A percentile compares a stretch with the other conserved stretches of the same genome.
Conservation (phyloP, 2,113 vertebrate species). For the Athene cunicularia region DNA sequence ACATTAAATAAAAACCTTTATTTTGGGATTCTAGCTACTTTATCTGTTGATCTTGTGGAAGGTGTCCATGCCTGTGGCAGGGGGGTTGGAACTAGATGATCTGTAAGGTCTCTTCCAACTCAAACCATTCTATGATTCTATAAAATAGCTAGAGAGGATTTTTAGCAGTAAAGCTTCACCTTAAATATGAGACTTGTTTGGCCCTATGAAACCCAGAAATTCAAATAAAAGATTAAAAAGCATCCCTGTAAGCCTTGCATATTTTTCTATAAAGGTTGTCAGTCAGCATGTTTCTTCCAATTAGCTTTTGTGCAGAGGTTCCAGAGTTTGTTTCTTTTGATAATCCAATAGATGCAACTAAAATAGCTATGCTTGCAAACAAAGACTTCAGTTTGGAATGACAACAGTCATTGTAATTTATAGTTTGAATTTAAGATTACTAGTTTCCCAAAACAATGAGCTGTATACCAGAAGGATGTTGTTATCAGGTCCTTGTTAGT, state of each 20-base stretch:
- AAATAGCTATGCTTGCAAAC: slow-evolving; percentile 7
- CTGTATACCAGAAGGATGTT: neutral
- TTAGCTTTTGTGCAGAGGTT: neutral
- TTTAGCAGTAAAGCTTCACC: neutral
- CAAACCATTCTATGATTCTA: neutral
- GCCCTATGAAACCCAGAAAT: neutral
- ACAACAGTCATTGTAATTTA: slow-evolving; percentile 40
- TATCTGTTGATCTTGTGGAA: neutral
- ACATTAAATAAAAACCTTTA: neutral
- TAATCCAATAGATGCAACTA: neutral
- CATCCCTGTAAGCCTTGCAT: neutral
- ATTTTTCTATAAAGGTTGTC: neutral
- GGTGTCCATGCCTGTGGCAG: neutral
- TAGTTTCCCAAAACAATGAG: slow-evolving; percentile 24
- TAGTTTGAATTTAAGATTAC: slow-evolving; percentile 38
- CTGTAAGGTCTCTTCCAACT: neutral
- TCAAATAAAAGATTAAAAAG: neutral
- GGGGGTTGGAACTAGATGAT: accelerated
- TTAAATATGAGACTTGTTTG: neutral
- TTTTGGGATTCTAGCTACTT: neutral
- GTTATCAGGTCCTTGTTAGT: neutral
- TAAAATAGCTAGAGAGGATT: neutral
- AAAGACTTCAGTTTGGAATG: slow-evolving; percentile 37
- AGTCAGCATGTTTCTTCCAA: neutral
- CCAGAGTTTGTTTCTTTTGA: neutral